Evolutionary conservation across 2,888 invertebrate genomes (phyloP).

Genomic region (Iselma pallidipennis): DNA sequence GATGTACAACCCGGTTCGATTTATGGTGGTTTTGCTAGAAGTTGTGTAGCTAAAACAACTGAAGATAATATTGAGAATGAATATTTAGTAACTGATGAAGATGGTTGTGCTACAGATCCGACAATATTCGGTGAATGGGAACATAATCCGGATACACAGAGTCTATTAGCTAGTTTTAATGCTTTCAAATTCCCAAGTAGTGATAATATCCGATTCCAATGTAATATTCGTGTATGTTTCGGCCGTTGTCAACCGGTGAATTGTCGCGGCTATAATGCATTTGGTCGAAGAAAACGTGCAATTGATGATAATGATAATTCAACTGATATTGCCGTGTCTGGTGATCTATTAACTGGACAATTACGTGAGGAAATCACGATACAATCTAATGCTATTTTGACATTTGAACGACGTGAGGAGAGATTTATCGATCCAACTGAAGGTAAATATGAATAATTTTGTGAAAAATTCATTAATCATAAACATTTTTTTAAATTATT

Average conservation of each 20-base stretch:
- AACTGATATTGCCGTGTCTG: constrained; percentile 64
- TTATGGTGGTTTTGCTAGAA: constrained; percentile 92
- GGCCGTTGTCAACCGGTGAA: constrained; percentile 95
- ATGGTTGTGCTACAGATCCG: constrained; percentile 91
- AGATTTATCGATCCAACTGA: constrained; percentile 78
- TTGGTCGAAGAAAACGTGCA: constrained; percentile 78
- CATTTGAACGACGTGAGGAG: constrained; percentile 84
- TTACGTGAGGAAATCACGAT: constrained; percentile 92
- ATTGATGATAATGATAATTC: constrained; percentile 59
- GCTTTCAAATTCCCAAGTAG: constrained; percentile 95
- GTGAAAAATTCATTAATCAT: not conserved
- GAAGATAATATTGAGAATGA: constrained; percentile 87
- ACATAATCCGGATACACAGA: constrained; percentile 82
- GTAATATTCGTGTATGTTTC: constrained; percentile 93
- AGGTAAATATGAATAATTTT: constrained; percentile 58
- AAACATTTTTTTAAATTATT: constrained; percentile 24
- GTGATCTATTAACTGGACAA: constrained; percentile 71
- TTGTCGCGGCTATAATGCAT: constrained; percentile 89
- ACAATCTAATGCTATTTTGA: constrained; percentile 88
- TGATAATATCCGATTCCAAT: constrained; percentile 93
- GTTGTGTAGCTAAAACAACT: constrained; percentile 91
- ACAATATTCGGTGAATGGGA: constrained; percentile 94
- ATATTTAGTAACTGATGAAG: constrained; percentile 90
- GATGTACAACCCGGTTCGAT: constrained; percentile 64
- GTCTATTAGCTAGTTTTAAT: constrained; percentile 85